Conservation (phyloP, 2,113 vertebrate genomes). For the Solea senegalensis region DNA sequence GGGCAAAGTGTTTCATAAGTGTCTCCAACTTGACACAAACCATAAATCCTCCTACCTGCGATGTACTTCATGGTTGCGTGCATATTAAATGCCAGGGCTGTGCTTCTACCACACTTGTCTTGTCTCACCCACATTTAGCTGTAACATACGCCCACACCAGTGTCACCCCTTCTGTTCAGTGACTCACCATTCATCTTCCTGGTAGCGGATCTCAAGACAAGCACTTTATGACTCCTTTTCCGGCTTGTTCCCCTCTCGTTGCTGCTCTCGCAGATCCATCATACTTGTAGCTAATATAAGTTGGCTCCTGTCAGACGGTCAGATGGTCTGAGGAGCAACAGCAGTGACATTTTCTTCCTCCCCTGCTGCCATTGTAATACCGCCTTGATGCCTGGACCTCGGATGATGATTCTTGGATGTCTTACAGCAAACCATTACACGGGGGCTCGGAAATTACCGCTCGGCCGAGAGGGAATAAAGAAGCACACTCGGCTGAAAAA, state of each 20-base stretch:
- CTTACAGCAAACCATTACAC: constrained; percentile 61
- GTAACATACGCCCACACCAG: constrained; percentile 32
- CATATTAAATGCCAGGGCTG: constrained; percentile 65
- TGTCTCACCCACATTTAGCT: constrained; percentile 11
- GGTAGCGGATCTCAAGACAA: constrained; percentile 23
- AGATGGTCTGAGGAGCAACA: constrained; percentile 46
- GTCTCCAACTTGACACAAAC: constrained; percentile 49
- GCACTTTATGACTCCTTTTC: constrained; percentile 26
- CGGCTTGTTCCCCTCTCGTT: constrained; percentile 24
- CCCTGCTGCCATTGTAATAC: constrained; percentile 31
- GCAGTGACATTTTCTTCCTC: constrained; percentile 21
- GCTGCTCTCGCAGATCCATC: constrained; percentile 38
- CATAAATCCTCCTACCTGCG: constrained; percentile 32
- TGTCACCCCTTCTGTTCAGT: constrained; percentile 51
- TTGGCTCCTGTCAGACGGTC: constrained; percentile 43
- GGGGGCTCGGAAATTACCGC: constrained; percentile 50
- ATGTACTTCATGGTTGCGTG: constrained; percentile 28
- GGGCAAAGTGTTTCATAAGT: constrained; percentile 13
- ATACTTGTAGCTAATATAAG: constrained; percentile 47
- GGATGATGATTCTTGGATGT: constrained; percentile 54
- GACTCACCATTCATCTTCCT: constrained; percentile 46
- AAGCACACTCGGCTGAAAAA: constrained; percentile 56
- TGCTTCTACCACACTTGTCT: constrained; percentile 24
- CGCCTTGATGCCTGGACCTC: constrained; percentile 29
- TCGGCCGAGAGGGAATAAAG: constrained; percentile 56